Base-by-base conservation (phyloP, 2,888 invertebrate species). In the Athalia cordata region DNA sequence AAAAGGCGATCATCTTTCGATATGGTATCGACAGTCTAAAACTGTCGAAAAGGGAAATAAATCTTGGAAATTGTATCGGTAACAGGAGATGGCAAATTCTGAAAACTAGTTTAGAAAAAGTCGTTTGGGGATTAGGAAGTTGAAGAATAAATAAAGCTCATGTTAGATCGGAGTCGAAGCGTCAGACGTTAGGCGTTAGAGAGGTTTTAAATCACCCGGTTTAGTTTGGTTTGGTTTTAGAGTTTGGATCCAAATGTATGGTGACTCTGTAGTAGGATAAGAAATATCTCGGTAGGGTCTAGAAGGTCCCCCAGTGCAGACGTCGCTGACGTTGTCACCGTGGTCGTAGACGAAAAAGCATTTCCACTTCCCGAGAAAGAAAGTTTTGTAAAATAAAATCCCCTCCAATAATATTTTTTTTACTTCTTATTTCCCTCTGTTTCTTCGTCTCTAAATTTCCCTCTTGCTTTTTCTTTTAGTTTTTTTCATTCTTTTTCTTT, bases 311-410 rank as follows among this genome's bases (percentile, higher is more conserved):
- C 68, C 29, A n/a, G 11, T 52, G 52, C 52, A 52, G 68, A 68
- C 52, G 68, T 52, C 68, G 49, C 50, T 29, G 50, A 52, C 29
- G 52, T 52, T 68, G 68, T 68, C 68, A 68, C 68, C 68, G 55
- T 52, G 15, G 68, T 68, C 52, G 68, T 52, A 52, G 59, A 72
- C 57, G 72, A 57, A 59, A 59, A 72, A 72, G 57, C 72, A 45
- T 72, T 72, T 47, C 57, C 45, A 72, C 13, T 59, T 55, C 43
- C 43, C 52, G 68, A 29, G 55, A 67, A 50, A 68, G 68, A 68
- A 68, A 68, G 68, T 68, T 68, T 72, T 72, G 47, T 45, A 72
- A 72, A 72, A 72, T 72, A 72, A 72, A 59, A 72, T 59, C 59
- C 72, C 72, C 29, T 29, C 7, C 5, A 5, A 13, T n/a, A 45